Base-by-base conservation (phyloP, 2,797 vertebrate genomes). In the Lepus townsendii region DNA sequence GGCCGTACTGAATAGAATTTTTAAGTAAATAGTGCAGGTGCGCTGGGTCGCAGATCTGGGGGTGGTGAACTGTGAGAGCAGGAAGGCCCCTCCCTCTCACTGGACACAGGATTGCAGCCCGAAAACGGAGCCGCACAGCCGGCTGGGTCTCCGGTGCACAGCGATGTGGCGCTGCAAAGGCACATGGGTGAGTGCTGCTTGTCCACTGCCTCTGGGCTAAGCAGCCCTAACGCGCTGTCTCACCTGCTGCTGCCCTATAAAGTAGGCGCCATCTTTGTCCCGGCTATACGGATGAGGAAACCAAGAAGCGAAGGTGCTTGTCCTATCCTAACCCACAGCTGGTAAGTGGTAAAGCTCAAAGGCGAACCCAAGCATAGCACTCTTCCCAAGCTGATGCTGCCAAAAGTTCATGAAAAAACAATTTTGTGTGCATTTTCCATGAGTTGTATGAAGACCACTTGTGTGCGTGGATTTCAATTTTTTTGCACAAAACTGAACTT, bases 271-370 rank as follows among this genome's bases (percentile, higher is more conserved):
- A 17, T 54, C 76, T 86, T 77, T 26, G 47, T 26, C 17, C 83
- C 42, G 79, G 50, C 54, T 93, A 62, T 60, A 69, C 20, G 84
- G 62, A 84, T 30, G 19, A 88, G 32, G 50, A 78, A 86, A 85
- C 12, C 13, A 85, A 86, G 52, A 35, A 77, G 26, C 14, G 32
- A 66, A 50, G 19, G 22, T 62, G 30, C 54, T 52, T n/a, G 13
- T 26, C 38, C 16, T 11, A 24, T 68, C 4, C 14, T 91, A 54
- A 54, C 69, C 32, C 12, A 38, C 54, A 84, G 32, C 62, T 2
- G 30, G 38, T 24, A 72, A 38, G 52, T 9, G 30, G 79, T 24
- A 8, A 85, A 54, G n/a, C 42, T 50, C 62, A 79, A 57, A 80
- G 19, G 7, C 19, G 68, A 84, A 42, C 22, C 10, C 11, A 38